These are phyloP conservation scores for Zapornia atra DNA, from an alignment of 2,113 vertebrate genomes.

Conservation along the genomic window DNA sequence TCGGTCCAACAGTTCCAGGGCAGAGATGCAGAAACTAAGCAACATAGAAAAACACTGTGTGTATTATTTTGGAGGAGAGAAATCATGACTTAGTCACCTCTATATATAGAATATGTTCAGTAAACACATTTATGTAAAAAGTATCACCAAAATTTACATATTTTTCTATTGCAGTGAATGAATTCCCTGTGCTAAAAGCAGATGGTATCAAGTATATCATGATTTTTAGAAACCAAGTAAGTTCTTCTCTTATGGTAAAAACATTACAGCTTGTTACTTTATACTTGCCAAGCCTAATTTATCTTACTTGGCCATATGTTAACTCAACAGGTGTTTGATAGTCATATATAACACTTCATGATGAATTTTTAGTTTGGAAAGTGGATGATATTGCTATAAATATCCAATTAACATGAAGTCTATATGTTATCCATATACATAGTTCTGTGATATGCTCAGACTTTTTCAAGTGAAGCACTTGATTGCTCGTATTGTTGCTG, in stretches of 20 bases:
- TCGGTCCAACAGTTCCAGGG: not conserved
- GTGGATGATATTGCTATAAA: not conserved
- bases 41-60: not conserved
- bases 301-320: not conserved
- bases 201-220: conserved; percentile 99
- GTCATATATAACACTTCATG: not conserved
- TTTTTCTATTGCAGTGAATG: conserved; percentile 86
- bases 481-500: not conserved
- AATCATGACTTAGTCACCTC: not conserved
- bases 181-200: conserved; percentile 97
- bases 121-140: not conserved
- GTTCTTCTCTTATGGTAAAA: conserved; percentile 19
- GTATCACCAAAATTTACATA: not conserved
- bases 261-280: not conserved
- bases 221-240: conserved; percentile 98
- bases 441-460: not conserved
- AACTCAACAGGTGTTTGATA: conserved; percentile 24
- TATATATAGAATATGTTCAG: not conserved
- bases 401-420: not conserved
- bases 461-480: not conserved
- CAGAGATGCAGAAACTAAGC: not conserved
- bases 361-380: conserved; percentile 2
- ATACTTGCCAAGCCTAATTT: not conserved
- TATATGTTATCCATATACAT: not conserved
- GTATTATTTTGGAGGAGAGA: not conserved